These are phyloP conservation scores for Iselma pallidipennis DNA, from an alignment of 2,888 invertebrate genomes.

Conservation along the genomic window DNA sequence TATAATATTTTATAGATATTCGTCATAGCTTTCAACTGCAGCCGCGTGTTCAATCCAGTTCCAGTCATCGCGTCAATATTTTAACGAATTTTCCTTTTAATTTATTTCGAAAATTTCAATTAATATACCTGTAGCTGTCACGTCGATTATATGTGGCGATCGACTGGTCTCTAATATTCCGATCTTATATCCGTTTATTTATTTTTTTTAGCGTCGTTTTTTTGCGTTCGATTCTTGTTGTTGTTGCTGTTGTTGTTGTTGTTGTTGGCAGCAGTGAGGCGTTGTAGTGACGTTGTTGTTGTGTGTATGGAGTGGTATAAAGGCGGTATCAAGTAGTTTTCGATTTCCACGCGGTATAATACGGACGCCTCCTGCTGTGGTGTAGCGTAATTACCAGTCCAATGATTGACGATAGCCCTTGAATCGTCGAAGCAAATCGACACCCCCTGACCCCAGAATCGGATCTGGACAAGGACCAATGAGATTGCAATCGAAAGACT, in stretches of 20 bases:
- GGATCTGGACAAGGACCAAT: conserved; percentile 1
- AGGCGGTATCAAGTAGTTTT: conserved; percentile 43
- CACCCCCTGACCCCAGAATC: conserved; percentile 30
- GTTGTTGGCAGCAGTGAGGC: not conserved
- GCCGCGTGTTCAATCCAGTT: no score
- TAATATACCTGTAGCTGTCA: conserved; percentile 11
- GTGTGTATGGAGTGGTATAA: conserved; percentile 13
- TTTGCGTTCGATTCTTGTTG: not conserved
- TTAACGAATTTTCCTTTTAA: not conserved
- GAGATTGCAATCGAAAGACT: not conserved
- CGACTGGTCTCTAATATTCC: conserved; percentile 13
- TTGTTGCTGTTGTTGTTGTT: not conserved
- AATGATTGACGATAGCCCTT: conserved; percentile 48
- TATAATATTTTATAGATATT: no score
- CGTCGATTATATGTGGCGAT: conserved; percentile 8
- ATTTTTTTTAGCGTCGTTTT: not conserved
- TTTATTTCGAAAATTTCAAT: not conserved
- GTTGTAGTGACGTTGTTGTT: not conserved
- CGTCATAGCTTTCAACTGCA: not conserved
- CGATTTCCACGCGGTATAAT: conserved; percentile 44
- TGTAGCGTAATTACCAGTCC: conserved; percentile 25
- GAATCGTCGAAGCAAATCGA: conserved; percentile 35
- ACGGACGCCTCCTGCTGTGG: conserved; percentile 36
- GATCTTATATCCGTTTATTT: conserved; percentile 7
- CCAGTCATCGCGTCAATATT: no score